Evolutionary conservation across 2,113 vertebrate species (phyloP), one percentile per base, ranked within the genome.

Genomic region (Plecotus auritus): DNA sequence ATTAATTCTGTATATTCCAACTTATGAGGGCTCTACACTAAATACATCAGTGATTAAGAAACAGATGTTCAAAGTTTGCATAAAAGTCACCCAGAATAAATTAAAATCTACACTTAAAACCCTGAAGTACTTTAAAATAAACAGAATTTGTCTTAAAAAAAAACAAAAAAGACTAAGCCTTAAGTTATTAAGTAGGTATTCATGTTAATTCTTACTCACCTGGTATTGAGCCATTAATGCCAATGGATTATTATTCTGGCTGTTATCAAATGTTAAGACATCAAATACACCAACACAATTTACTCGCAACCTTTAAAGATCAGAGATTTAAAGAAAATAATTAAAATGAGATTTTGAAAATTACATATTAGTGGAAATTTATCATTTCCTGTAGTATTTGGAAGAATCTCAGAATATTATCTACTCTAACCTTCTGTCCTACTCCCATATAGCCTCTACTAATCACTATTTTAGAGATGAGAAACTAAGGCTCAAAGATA

Each of bases 191-290:
- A 89, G 35, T 42, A 90, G 86, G 32, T 28, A 77, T 54, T 69
- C 32, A 72, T 23, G 26, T 74, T 91, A 86, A 92, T 91, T 94
- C 40, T 77, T 90, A 95, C 98, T 98, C 98, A 99, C 99, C 99
- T 99, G 99, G 98, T 99, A 99, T 96, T 99, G 99, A 98, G 99
- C 99, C 99, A 99, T 99, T 97, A 99, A 98, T 94, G 99, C 99
- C 98, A 99, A 98, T 93, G 99, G 99, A 98, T 99, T 99, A 98
- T 99, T 99, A 97, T 99, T 99, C 98, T 99, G 99, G 98, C 99
- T 99, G 98, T 98, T 99, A 98, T 99, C 99, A 98, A 99, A 99
- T 22, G 99, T 99, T 98, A 99, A 99, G 98, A 99, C 99, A 47
- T 99, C 99, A 98, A 99, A 99, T 96, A 99, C 98, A 88, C 99